Conservation (phyloP, 2,113 vertebrate species). For the Chlamydotis undulata region DNA sequence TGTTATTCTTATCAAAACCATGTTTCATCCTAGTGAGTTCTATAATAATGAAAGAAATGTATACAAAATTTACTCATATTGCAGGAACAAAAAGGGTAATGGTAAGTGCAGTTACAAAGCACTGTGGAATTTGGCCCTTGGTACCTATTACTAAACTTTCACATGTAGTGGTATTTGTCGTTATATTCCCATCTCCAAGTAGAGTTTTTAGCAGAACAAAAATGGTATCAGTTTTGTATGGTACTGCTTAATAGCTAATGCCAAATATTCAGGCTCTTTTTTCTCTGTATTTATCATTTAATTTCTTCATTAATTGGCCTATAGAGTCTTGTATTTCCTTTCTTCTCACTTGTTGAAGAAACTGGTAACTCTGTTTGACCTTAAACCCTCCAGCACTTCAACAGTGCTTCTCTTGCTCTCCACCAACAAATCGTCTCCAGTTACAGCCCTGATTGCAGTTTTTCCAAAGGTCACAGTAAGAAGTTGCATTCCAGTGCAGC, state of each 20-base stretch:
- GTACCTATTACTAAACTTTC: background rate
- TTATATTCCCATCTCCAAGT: background rate
- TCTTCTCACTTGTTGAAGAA: background rate
- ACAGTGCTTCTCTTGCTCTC: background rate
- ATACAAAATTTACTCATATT: fast-evolving
- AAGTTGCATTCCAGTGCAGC: background rate
- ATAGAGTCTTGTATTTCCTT: background rate
- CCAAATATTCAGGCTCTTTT: background rate
- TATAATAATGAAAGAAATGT: background rate
- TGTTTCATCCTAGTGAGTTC: background rate
- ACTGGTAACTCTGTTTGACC: background rate
- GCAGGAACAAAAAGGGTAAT: background rate
- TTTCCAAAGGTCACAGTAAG: slow-evolving; percentile 29
- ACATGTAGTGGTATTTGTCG: background rate
- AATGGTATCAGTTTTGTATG: background rate
- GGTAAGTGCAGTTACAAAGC: background rate
- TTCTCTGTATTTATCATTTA: background rate
- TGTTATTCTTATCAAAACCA: background rate
- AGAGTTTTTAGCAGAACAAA: background rate
- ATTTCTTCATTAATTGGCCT: background rate
- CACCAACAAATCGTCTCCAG: background rate
- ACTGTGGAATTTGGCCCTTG: background rate
- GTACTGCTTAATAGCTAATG: background rate
- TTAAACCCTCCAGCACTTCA: background rate
- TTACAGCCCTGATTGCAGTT: background rate